Conservation (phyloP, 1,140 invertebrate genomes). For the Drosophila burlai region DNA sequence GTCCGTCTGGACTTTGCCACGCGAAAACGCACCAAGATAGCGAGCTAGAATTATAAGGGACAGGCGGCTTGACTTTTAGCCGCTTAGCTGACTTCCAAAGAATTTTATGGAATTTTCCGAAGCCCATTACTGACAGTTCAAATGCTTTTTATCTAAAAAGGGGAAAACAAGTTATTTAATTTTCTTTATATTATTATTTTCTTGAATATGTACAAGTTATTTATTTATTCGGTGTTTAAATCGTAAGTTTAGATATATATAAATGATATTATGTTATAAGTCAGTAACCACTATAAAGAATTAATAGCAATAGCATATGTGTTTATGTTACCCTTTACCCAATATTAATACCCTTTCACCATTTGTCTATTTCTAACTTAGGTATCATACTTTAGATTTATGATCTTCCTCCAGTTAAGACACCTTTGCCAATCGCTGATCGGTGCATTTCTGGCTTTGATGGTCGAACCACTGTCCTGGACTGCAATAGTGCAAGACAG, state of each 20-base stretch:
- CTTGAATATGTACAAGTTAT: background rate
- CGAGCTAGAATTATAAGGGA: conserved; percentile 27
- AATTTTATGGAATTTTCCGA: background rate
- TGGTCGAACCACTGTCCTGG: conserved; percentile 56
- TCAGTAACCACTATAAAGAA: conserved; percentile 29
- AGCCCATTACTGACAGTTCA: background rate
- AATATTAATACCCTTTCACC: conserved; percentile 26
- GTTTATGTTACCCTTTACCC: conserved; percentile 8
- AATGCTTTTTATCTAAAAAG: background rate
- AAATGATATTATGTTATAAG: conserved; percentile 1
- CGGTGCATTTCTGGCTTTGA: conserved; percentile 27
- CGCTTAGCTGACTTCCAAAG: background rate
- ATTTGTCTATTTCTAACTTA: conserved; percentile 14
- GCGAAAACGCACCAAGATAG: conserved; percentile 36
- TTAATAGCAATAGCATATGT: background rate
- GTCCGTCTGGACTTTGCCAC: conserved; percentile 31
- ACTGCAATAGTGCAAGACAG: conserved; percentile 47
- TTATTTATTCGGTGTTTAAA: conserved; percentile 7
- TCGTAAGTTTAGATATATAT: background rate
- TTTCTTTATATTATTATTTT: background rate
- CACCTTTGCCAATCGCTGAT: conserved; percentile 32
- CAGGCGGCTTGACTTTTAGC: conserved; percentile 24
- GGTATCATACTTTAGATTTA: background rate
- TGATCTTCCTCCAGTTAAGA: background rate
- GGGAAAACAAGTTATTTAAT: too few relatives aligned